Evolutionary conservation across 2,797 vertebrate genomes (phyloP), one percentile per base, ranked within the genome.

Genomic region (Enteromius thamalakanensis): DNA sequence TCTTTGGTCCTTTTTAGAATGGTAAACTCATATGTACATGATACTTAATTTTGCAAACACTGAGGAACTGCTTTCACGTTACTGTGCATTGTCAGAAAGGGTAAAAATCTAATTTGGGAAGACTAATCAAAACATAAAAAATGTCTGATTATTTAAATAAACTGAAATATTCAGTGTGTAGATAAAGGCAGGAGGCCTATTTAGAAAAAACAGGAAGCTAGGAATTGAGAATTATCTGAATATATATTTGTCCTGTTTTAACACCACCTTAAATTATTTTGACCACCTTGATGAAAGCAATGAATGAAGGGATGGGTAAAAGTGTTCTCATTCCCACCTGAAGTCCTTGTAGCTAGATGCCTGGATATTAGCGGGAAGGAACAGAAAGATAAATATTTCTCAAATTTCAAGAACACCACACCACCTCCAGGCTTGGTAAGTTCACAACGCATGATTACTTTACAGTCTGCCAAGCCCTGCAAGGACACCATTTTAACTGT

Each of bases 351-450:
- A 47, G 79, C 23, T 80, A 71, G 79, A 62, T 62, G 29, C 26
- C 26, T 60, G 53, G 14, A 10, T 49, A 19, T 23, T 37, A 64
- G 55, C 69, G 32, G 29, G 79, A 37, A 79, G 45, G 19, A 34
- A 62, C 29, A 62, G 12, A 60, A 34, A 34, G 26, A 19, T 70
- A 19, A 37, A 62, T 37, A 81, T 64, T 34, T 58, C 40, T 68
- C 72, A 76, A 17, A 68, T 76, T 47, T 60, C 81, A 83, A 83
- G 72, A 67, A 60, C 81, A 83, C n/a, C 29, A 55, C 80, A 34
- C 19, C n/a, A 70, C 64, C 64, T 83, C 64, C 60, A 83, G 65
- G 65, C 64, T 77, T 77, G 81, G 81, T 83, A 83, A 83, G 81
- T 83, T 74, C 74, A 77, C 26, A 58, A 21, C 21, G 81, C 74